Evolutionary conservation across 2,113 vertebrate genomes (phyloP).

Genomic region (Grallaria varia): DNA sequence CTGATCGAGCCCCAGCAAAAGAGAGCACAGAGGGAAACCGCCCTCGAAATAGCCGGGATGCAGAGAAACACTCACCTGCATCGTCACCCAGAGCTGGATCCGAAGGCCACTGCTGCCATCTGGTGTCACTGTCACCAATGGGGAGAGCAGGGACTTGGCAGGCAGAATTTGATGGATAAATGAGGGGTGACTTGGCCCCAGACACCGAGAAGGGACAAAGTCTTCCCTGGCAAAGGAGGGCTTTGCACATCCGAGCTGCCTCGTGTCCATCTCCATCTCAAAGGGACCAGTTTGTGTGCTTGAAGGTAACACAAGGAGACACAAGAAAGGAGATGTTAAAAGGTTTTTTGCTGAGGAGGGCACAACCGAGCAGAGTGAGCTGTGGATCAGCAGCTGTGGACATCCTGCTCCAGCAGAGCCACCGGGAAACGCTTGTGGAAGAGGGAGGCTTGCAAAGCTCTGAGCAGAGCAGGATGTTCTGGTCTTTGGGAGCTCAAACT

Average conservation of each 20-base stretch:
- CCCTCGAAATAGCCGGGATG: neutral
- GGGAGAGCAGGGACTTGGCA: neutral
- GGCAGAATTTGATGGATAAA: neutral
- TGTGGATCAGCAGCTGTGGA: neutral
- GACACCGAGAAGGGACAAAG: neutral
- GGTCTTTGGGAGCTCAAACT: neutral
- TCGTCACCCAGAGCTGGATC: neutral
- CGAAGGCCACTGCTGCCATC: slow-evolving; percentile 93
- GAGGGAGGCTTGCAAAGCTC: neutral
- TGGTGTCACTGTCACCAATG: slow-evolving; percentile 58
- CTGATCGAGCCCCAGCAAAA: neutral
- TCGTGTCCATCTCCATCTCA: neutral
- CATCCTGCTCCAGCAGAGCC: neutral
- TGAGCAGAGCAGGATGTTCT: neutral
- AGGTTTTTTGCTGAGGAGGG: neutral
- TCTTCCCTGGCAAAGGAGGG: neutral
- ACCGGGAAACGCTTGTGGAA: accelerated
- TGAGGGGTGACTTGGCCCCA: neutral
- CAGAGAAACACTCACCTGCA: neutral
- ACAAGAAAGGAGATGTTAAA: neutral
- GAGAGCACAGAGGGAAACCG: neutral
- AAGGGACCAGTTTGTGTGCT: neutral
- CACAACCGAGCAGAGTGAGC: neutral
- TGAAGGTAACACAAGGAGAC: neutral
- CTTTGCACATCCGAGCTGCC: neutral